Base-by-base conservation (phyloP, 2,113 vertebrate genomes). In the Ophiodon elongatus region DNA sequence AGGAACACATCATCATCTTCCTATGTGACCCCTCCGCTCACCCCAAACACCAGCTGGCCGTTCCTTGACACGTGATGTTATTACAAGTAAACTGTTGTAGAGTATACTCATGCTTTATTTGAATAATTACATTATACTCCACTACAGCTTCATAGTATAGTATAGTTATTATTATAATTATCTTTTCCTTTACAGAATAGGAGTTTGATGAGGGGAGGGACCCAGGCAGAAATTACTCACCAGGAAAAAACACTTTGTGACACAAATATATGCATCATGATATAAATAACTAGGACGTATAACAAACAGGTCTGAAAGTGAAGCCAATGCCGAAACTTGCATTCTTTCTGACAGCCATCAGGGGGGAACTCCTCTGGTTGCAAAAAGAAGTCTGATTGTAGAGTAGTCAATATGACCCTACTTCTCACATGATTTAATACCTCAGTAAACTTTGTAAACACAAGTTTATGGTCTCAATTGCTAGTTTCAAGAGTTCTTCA, bases 1-100 rank as follows among this genome's bases (percentile, higher is more conserved):
- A 73, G 39, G 54, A 84, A 72, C 67, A 76, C 66, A n/a, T 84
- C 77, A 52, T 74, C 43, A 54, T 57, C 56, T 66, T 35, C 54
- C 57, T 45, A 25, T 72, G 75, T n/a, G 65, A 57, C 63, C 62
- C 29, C 33, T 75, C 76, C 11, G 0, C 54, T 79, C 50, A 60
- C 50, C 52, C 41, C 37, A 25, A 45, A n/a, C 37, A 43, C 43
- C 83, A 82, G 37, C 66, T 84, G 77, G 63, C 21, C 63, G n/a
- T 62, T 77, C 13, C 29, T 74, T 56, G 50, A 69, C 14, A 41
- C 66, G 52, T 56, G 7, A 33, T 62, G 65, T 37, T 77, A 63
- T 52, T 65, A 29, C 37, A 76, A 70, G 50, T 50, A 27, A 60
- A 69, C 39, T 65, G 7, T 60, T 80, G 10, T 52, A 45, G n/a